A percentile compares a stretch with the other conserved stretches of the same genome.
These are phyloP conservation scores for Catocala nupta DNA, from an alignment of 2,888 invertebrate genomes.

Conservation along the genomic window DNA sequence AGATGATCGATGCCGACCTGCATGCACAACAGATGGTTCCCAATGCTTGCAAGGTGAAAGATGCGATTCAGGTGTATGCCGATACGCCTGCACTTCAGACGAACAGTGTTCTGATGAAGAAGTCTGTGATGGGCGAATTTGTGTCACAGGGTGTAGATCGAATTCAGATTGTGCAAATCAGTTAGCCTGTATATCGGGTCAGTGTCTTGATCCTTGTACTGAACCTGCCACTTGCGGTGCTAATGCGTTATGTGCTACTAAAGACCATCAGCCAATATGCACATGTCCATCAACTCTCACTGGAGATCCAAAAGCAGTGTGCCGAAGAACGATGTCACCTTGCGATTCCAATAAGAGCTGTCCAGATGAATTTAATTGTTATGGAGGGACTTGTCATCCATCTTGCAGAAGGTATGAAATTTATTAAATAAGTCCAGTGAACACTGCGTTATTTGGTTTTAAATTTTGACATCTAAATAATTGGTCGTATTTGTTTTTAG, in stretches of 20 bases:
- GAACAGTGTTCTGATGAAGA: conserved; percentile 95
- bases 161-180: conserved; percentile 92
- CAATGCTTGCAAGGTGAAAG: conserved; percentile 95
- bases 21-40: conserved; percentile 90
- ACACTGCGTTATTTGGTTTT: too few species aligned
- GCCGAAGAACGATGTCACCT: conserved; percentile 89
- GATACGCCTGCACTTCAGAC: conserved; percentile 93
- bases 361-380: conserved; percentile 90
- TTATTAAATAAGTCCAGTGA: background rate
- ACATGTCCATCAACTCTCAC: conserved; percentile 90
- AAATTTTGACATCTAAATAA: background rate
- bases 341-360: conserved; percentile 91
- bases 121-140: conserved; percentile 94
- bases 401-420: conserved; percentile 90
- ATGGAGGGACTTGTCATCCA: conserved; percentile 92
- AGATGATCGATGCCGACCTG: conserved; percentile 91
- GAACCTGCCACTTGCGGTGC: conserved; percentile 94
- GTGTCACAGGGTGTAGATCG: conserved; percentile 93
- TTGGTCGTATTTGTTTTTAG: conserved; percentile 77
- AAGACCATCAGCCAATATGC: conserved; percentile 92
- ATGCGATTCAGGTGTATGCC: conserved; percentile 92
- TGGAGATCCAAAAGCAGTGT: conserved; percentile 92
- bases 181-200: conserved; percentile 92
- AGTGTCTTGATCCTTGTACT: conserved; percentile 92
- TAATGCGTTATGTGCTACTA: conserved; percentile 91